phyloP scores from a whole-genome alignment of 2,113 vertebrate species.

The Tenebrosternarchus preto region DNA sequence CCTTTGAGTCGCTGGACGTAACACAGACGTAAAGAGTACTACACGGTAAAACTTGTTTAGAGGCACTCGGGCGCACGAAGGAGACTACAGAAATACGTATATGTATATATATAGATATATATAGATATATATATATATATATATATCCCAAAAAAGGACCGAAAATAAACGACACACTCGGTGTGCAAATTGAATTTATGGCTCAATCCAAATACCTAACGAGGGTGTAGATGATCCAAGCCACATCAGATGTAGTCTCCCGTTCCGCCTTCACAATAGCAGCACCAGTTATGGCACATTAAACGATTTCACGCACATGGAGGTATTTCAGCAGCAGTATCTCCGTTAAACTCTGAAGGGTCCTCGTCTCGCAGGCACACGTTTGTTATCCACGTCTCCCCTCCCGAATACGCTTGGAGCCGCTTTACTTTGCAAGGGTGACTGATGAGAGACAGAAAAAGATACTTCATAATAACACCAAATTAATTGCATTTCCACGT shows the following conservation, averaged over 20 bases:
- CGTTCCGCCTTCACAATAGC: slow-evolving; percentile 49
- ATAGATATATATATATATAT: too few relatives aligned
- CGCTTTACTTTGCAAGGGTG: slow-evolving; percentile 62
- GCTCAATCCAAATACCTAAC: slow-evolving; percentile 65
- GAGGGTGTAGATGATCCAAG: slow-evolving; percentile 59
- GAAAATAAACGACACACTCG: slow-evolving; percentile 71
- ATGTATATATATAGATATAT: too few relatives aligned
- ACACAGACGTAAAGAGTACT: too few relatives aligned
- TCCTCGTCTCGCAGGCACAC: slow-evolving; percentile 51
- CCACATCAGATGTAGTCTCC: slow-evolving; percentile 49
- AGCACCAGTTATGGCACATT: slow-evolving; percentile 66
- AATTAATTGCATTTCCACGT: background rate
- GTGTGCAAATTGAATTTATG: slow-evolving; percentile 73
- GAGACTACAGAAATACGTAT: slow-evolving; percentile 49
- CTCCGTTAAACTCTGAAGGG: slow-evolving; percentile 56
- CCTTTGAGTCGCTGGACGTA: too few relatives aligned
- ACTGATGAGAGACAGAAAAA: slow-evolving; percentile 56
- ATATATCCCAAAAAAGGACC: slow-evolving; percentile 79
- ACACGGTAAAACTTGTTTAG: too few relatives aligned
- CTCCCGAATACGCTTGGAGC: slow-evolving; percentile 51
- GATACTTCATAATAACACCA: slow-evolving; percentile 47
- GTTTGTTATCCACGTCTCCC: slow-evolving; percentile 24
- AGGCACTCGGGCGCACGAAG: too few relatives aligned
- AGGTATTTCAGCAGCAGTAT: slow-evolving; percentile 38
- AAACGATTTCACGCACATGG: slow-evolving; percentile 51